phyloP scores from a whole-genome alignment of 2,113 vertebrate genomes.

The Carlito syrichta region DNA sequence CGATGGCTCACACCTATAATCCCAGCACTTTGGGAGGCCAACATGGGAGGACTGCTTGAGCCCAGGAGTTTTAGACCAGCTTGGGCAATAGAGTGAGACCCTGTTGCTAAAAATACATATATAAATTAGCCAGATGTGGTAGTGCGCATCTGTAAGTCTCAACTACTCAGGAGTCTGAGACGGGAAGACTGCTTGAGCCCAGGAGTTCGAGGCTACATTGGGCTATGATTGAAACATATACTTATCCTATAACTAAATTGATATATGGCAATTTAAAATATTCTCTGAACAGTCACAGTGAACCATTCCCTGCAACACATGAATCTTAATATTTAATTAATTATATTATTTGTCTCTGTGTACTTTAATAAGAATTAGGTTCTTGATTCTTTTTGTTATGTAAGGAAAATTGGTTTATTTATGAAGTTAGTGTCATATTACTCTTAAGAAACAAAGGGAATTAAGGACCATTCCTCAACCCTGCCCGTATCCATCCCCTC shows the following conservation, averaged over 20 bases:
- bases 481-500: neutral
- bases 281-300: neutral
- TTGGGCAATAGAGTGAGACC: neutral
- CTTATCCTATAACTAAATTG: neutral
- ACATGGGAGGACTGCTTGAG: too few species aligned
- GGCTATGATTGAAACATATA: neutral
- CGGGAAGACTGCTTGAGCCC: neutral
- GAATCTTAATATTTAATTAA: neutral
- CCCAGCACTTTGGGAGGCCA: neutral
- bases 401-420: conserved; percentile 11
- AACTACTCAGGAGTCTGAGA: neutral
- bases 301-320: neutral
- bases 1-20: neutral
- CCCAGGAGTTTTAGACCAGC: neutral
- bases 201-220: neutral
- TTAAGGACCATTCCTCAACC: neutral
- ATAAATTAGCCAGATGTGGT: neutral
- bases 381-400: neutral
- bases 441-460: neutral
- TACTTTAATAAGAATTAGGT: conserved; percentile 28
- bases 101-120: neutral
- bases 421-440: neutral
- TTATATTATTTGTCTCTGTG: neutral
- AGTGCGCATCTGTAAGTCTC: neutral
- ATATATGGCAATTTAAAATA: neutral